Percentiles rank a stretch among this genome's conserved stretches.
These are phyloP conservation scores for Battus philenor DNA, from an alignment of 1,140 invertebrate genomes.

Conservation along the genomic window DNA sequence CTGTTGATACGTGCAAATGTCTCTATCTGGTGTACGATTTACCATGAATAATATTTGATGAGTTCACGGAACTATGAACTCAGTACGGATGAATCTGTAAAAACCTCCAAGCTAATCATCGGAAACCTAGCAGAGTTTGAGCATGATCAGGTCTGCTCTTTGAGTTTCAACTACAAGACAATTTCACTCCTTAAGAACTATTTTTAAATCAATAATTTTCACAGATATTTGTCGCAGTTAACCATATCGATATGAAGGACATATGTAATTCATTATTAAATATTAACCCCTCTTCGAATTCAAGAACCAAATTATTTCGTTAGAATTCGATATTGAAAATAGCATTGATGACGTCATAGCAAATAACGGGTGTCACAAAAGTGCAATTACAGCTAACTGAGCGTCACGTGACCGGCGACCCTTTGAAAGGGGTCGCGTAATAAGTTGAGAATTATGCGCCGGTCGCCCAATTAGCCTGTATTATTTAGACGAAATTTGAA, in stretches of 20 bases:
- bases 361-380: conserved; percentile 16
- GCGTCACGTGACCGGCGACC: conserved; percentile 26
- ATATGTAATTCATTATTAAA: neutral
- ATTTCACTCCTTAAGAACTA: too few species aligned
- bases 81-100: too few species aligned
- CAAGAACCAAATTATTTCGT: conserved; percentile 1
- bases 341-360: conserved; percentile 14
- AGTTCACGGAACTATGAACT: too few species aligned
- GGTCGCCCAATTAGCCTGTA: conserved; percentile 33
- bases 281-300: too few species aligned
- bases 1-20: too few species aligned
- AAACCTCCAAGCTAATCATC: too few species aligned
- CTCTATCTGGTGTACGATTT: too few species aligned
- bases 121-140: too few species aligned
- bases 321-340: conserved; percentile 1
- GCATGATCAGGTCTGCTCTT: too few species aligned
- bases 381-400: conserved; percentile 33
- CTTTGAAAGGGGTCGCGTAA: conserved; percentile 24
- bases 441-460: conserved; percentile 30
- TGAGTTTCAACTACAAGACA: too few species aligned
- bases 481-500: conserved; percentile 32
- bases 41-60: too few species aligned
- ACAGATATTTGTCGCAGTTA: neutral
- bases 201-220: neutral
- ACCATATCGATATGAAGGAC: neutral